These are phyloP conservation scores for Lutraria rhynchaena DNA, from an alignment of 1,140 invertebrate species.

Conservation along the genomic window DNA sequence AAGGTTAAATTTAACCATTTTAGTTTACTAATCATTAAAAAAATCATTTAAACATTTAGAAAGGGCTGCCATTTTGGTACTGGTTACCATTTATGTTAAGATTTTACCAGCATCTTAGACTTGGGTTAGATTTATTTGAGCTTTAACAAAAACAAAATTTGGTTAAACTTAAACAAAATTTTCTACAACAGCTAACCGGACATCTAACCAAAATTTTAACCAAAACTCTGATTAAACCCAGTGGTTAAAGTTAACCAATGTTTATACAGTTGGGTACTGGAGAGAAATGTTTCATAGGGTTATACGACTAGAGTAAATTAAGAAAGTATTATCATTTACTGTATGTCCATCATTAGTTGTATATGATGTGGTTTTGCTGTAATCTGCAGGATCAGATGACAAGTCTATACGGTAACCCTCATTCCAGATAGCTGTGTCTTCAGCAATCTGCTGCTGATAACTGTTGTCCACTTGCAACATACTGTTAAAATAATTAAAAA, in stretches of 20 bases:
- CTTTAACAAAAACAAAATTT: no score
- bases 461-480: constrained; percentile 70
- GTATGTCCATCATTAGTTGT: constrained; percentile 57
- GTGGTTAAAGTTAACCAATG: neutral
- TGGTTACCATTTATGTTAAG: no score
- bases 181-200: neutral
- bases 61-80: no score
- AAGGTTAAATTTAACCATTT: no score
- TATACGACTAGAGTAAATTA: neutral
- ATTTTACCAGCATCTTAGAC: no score
- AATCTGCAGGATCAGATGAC: neutral
- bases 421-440: constrained; percentile 65
- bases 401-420: constrained; percentile 69
- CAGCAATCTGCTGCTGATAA: constrained; percentile 62
- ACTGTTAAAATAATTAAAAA: no score
- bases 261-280: constrained; percentile 1
- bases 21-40: no score
- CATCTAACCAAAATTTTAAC: no score
- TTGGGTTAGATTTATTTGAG: no score
- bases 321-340: constrained; percentile 22
- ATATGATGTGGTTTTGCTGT: constrained; percentile 56
- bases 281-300: no score
- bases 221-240: neutral
- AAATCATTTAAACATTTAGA: no score
- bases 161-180: no score